A percentile compares a stretch with the other conserved stretches of the same genome.
These are phyloP conservation scores for Odontamblyopus lacepedii DNA, from an alignment of 2,797 vertebrate genomes.

Conservation along the genomic window DNA sequence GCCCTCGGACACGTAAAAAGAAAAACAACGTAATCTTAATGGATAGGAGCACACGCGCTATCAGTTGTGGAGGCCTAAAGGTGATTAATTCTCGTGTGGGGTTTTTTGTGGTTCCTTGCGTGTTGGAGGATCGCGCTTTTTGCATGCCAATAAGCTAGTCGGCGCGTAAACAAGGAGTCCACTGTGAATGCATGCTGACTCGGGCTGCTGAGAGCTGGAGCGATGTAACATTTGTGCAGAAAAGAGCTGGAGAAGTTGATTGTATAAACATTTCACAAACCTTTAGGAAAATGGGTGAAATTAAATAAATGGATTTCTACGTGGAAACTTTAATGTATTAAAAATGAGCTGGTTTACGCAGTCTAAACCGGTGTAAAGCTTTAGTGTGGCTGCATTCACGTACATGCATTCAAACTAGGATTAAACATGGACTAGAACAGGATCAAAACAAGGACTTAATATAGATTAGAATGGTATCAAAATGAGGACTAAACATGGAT, in stretches of 20 bases:
- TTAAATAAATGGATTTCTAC: neutral
- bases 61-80: constrained; percentile 37
- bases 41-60: constrained; percentile 40
- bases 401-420: neutral
- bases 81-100: constrained; percentile 12
- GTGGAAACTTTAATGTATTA: neutral
- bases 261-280: neutral
- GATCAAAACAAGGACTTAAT: neutral
- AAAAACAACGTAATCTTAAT: constrained; percentile 53
- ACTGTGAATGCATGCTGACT: constrained; percentile 6
- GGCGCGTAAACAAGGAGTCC: constrained; percentile 32
- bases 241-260: constrained; percentile 12
- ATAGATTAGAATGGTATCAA: too few species aligned
- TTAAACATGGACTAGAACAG: too few species aligned
- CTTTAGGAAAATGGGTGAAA: neutral
- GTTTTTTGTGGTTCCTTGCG: constrained; percentile 4
- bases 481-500: too few species aligned
- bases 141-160: constrained; percentile 42
- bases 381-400: too few species aligned
- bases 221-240: constrained; percentile 5
- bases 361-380: too few species aligned
- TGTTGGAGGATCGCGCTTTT: constrained; percentile 30
- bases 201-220: constrained; percentile 6
- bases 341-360: too few species aligned
- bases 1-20: constrained; percentile 53